phyloP scores from a whole-genome alignment of 1,140 invertebrate species.

The Panagrolaimus sp. region DNA sequence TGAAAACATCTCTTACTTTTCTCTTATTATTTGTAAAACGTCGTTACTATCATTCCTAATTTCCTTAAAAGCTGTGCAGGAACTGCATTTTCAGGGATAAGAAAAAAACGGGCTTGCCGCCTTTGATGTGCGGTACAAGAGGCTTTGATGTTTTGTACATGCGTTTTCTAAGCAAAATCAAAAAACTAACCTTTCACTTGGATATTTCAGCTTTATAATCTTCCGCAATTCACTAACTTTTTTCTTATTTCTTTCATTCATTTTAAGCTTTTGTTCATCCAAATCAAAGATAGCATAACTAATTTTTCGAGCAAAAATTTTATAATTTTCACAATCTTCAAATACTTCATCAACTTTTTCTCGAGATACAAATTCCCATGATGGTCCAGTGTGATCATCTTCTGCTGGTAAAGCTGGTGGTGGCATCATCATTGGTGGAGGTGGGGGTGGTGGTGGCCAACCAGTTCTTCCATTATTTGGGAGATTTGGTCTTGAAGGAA shows the following conservation, averaged over 20 bases:
- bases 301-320: constrained; percentile 7
- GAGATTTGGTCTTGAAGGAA: too few relatives aligned
- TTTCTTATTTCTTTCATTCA: constrained; percentile 4
- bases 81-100: too few relatives aligned
- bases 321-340: constrained; percentile 7
- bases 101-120: too few relatives aligned
- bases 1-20: too few relatives aligned
- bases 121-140: too few relatives aligned
- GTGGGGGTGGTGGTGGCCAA: too few relatives aligned
- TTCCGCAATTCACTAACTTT: background rate
- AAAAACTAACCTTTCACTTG: constrained; percentile 5
- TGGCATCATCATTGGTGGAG: background rate
- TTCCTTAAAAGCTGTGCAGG: too few relatives aligned
- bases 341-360: constrained; percentile 3
- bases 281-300: constrained; percentile 9
- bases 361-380: constrained; percentile 4
- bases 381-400: background rate
- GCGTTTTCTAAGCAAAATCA: too few relatives aligned
- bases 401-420: background rate
- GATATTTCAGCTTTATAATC: constrained; percentile 13
- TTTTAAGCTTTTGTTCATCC: background rate
- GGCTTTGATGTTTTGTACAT: too few relatives aligned
- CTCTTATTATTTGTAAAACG: too few relatives aligned
- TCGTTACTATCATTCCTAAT: too few relatives aligned
- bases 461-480: too few relatives aligned